phyloP scores from a whole-genome alignment of 1,140 invertebrate genomes.

The Lordiphosa mommai region DNA sequence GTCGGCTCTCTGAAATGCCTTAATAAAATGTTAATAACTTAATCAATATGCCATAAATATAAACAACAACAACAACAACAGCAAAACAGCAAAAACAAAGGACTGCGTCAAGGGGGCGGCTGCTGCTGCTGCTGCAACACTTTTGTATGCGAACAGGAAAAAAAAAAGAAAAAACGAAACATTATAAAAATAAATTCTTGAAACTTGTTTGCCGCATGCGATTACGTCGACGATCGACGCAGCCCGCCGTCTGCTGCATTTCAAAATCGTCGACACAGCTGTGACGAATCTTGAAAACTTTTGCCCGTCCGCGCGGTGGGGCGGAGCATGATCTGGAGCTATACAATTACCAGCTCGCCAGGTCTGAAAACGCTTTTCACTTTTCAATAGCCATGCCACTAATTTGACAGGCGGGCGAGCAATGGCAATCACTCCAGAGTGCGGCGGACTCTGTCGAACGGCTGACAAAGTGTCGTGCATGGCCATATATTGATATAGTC shows the following conservation, averaged over 20 bases:
- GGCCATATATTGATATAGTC: conserved; percentile 34
- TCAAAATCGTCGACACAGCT: conserved; percentile 72
- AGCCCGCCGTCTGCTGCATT: conserved; percentile 55
- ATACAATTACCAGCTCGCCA: conserved; percentile 34
- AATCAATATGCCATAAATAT: conserved; percentile 78
- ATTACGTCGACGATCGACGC: conserved; percentile 55
- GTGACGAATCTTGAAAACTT: conserved; percentile 61
- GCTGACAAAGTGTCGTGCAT: conserved; percentile 62
- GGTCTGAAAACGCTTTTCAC: conserved; percentile 59
- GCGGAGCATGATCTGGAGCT: conserved; percentile 19
- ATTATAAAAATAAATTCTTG: conserved; percentile 74
- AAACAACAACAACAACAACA: conserved; percentile 26
- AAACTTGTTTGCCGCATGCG: conserved; percentile 75
- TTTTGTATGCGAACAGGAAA: conserved; percentile 55
- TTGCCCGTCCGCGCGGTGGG: conserved; percentile 38
- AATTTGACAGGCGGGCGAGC: conserved; percentile 71
- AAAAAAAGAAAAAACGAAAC: conserved; percentile 17
- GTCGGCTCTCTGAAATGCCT: conserved; percentile 64
- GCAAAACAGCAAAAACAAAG: conserved; percentile 20
- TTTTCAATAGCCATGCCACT: conserved; percentile 67
- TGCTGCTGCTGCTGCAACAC: conserved; percentile 44
- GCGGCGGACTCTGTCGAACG: conserved; percentile 9
- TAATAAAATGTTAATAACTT: conserved; percentile 77
- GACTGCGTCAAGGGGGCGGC: conserved; percentile 20
- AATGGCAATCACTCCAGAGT: conserved; percentile 59